These are phyloP conservation scores for Zhuqinia jingwanae DNA, from an alignment of 2,888 invertebrate genomes.

Conservation along the genomic window DNA sequence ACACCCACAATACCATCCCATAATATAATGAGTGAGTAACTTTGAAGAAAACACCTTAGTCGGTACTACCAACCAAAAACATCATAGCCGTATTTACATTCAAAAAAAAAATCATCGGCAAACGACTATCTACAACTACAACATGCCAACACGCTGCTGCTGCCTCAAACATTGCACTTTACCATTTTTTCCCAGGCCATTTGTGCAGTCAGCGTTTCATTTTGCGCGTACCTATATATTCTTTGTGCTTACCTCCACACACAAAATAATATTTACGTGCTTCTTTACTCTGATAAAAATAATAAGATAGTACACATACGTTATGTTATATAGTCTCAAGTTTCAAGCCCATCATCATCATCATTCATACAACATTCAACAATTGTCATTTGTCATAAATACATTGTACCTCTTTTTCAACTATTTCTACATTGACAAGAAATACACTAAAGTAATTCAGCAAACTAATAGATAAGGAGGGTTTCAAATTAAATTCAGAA, in stretches of 20 bases:
- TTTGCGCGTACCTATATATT: conserved; percentile 28
- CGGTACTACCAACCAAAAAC: neutral
- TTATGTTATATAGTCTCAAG: no score
- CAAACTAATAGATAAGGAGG: conserved; percentile 16
- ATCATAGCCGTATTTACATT: neutral
- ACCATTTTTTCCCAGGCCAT: conserved; percentile 6
- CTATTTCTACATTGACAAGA: no score
- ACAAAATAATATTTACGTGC: neutral
- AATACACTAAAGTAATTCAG: neutral
- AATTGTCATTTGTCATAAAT: conserved; percentile 6
- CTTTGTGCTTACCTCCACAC: neutral
- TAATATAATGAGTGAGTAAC: neutral
- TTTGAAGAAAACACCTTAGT: conserved; percentile 26
- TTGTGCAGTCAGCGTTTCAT: conserved; percentile 32
- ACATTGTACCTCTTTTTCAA: neutral
- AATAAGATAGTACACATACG: no score
- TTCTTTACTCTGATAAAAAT: neutral
- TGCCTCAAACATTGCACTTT: neutral
- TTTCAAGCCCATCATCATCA: no score
- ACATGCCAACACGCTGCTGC: neutral
- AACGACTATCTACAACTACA: no score
- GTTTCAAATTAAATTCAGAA: neutral
- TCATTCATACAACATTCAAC: neutral
- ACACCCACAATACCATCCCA: conserved; percentile 55
- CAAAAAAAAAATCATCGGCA: neutral